Evolutionary conservation across 2,888 invertebrate genomes (phyloP).

Genomic region (Campopleginae sp.): DNA sequence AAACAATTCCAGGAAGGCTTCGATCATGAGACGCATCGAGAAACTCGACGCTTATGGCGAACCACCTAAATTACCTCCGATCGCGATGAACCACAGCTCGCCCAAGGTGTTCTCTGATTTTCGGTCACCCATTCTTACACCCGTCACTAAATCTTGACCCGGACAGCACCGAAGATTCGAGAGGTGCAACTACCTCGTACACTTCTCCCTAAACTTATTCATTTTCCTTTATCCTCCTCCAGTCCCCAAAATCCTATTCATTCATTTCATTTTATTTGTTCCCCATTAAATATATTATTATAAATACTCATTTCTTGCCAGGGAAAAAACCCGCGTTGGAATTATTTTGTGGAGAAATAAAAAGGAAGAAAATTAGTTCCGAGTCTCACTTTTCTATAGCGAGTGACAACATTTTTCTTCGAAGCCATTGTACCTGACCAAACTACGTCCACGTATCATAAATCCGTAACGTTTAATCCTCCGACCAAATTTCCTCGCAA

Average conservation of each 20-base stretch:
- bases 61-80: conserved; percentile 86
- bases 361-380: not conserved
- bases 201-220: not conserved
- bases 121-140: conserved; percentile 67
- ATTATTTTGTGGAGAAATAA: not conserved
- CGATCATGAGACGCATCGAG: conserved; percentile 83
- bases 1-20: conserved; percentile 56
- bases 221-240: conserved; percentile 10
- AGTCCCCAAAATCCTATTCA: not conserved
- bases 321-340: not conserved
- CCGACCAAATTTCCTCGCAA: conserved; percentile 1
- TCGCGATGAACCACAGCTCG: conserved; percentile 84
- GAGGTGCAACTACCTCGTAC: not conserved
- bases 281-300: not conserved
- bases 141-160: conserved; percentile 48
- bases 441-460: conserved; percentile 9
- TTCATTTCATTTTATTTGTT: not conserved
- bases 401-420: not conserved
- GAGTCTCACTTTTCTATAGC: not conserved
- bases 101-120: conserved; percentile 75
- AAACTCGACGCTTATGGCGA: conserved; percentile 86
- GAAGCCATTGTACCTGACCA: not conserved
- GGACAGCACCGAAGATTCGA: not conserved
- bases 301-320: not conserved
- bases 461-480: conserved; percentile 33